Percentiles rank a stretch among this genome's conserved stretches.
These are phyloP conservation scores for Rhinogobius similis DNA, from an alignment of 2,113 vertebrate species.

Conservation along the genomic window DNA sequence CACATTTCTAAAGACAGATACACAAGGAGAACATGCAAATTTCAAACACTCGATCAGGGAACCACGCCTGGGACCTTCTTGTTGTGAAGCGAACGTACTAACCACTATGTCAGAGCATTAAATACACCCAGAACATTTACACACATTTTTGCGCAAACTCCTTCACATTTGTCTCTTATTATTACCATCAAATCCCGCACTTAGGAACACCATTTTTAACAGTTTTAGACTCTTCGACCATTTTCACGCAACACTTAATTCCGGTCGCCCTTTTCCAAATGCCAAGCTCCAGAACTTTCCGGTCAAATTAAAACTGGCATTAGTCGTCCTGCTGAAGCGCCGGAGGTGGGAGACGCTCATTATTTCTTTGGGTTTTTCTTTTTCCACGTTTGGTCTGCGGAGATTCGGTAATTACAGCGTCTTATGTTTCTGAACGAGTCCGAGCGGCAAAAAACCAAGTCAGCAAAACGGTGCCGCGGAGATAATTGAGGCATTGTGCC, in stretches of 20 bases:
- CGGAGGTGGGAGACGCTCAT: not conserved
- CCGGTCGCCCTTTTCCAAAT: not conserved
- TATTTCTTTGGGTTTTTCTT: no score
- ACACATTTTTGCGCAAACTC: not conserved
- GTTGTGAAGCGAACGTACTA: no score
- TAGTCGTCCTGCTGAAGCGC: not conserved
- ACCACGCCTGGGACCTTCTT: no score
- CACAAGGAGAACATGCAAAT: no score
- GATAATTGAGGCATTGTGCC: not conserved
- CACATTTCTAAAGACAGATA: no score
- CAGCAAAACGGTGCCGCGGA: constrained; percentile 21
- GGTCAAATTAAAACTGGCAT: not conserved
- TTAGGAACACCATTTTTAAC: not conserved
- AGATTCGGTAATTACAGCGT: not conserved
- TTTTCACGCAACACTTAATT: not conserved
- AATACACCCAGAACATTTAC: no score
- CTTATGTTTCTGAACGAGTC: not conserved
- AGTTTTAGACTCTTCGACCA: not conserved
- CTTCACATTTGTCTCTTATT: not conserved
- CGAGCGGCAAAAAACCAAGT: not conserved
- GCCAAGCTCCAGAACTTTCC: not conserved
- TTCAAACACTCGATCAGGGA: no score
- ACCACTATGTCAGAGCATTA: no score
- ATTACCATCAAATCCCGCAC: not conserved
- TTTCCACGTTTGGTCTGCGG: not conserved